Percentiles rank a stretch among this genome's conserved stretches.
phyloP scores from a whole-genome alignment of 37 sponge, comb jelly and placozoan species.

The Eunapius fragilis region DNA sequence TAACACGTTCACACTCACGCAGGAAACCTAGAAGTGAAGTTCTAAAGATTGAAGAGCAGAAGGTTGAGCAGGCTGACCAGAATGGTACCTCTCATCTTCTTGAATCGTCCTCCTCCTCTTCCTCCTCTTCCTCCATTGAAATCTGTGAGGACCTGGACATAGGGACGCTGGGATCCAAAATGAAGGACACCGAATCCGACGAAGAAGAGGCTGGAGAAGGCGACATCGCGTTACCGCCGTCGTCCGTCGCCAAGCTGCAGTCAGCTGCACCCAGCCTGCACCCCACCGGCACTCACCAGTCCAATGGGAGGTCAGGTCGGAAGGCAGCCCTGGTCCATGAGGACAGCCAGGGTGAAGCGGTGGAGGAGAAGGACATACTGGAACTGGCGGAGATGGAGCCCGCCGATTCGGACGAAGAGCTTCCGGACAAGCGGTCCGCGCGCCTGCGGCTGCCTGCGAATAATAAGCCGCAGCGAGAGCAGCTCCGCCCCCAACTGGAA shows the following conservation, averaged over 20 bases:
- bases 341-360: neutral
- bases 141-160: neutral
- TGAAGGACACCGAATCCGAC: neutral
- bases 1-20: neutral
- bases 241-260: neutral
- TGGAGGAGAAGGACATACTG: neutral
- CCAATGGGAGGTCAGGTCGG: neutral
- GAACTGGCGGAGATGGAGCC: neutral
- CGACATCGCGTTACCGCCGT: neutral
- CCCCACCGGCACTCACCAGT: too few species aligned
- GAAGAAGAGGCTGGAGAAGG: neutral
- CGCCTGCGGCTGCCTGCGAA: neutral
- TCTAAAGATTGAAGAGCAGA: neutral
- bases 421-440: neutral
- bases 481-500: neutral
- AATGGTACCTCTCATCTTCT: neutral
- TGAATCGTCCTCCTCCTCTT: neutral
- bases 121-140: neutral
- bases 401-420: neutral
- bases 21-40: neutral
- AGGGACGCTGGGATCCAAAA: neutral
- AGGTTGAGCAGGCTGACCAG: neutral
- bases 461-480: neutral
- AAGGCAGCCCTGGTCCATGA: neutral
- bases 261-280: too few species aligned